phyloP scores from a whole-genome alignment of 2,113 vertebrate genomes.

The Megatriorchis doriae region DNA sequence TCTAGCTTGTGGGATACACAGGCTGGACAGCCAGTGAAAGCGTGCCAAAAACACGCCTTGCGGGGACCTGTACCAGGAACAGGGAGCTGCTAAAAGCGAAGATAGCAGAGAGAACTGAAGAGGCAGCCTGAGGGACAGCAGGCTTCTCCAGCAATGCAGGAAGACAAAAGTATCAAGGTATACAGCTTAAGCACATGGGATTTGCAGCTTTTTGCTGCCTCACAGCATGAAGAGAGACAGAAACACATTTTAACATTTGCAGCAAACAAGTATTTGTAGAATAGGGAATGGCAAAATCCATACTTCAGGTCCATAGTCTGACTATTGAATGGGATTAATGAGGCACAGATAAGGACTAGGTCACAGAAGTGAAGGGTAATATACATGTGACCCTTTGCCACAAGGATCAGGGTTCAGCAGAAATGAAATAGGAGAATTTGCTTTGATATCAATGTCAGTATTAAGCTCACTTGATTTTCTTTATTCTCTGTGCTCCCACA shows the following conservation, averaged over 20 bases:
- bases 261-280: neutral
- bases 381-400: neutral
- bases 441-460: neutral
- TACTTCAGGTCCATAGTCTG: neutral
- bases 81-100: rapidly evolving
- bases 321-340: neutral
- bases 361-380: neutral
- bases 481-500: neutral
- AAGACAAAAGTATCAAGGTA: too few relatives aligned
- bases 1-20: neutral
- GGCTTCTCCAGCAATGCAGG: neutral
- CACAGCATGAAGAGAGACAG: neutral
- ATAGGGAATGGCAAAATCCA: neutral
- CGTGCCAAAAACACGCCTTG: neutral
- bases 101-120: neutral
- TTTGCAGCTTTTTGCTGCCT: neutral
- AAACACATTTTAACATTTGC: neutral
- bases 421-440: neutral
- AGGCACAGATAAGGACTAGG: neutral
- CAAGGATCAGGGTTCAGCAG: neutral
- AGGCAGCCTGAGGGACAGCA: neutral
- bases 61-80: neutral
- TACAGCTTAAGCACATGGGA: rapidly evolving
- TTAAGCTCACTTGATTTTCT: neutral
- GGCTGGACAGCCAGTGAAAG: neutral